Evolutionary conservation across 1,140 invertebrate genomes (phyloP).

Genomic region (Doryteuthis pealeii): DNA sequence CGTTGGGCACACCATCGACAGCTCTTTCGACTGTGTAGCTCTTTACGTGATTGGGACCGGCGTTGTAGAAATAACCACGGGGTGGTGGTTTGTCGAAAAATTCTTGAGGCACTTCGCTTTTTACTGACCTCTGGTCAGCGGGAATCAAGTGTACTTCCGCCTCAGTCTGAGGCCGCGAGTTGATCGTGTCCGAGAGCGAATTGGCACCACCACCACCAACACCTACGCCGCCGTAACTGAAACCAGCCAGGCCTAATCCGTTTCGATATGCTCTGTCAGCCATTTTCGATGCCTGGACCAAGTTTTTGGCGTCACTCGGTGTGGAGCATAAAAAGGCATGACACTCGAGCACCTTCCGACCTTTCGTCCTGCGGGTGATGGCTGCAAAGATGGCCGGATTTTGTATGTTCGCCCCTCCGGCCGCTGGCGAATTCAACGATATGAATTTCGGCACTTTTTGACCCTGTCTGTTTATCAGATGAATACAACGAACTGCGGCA

Average conservation of each 20-base stretch:
- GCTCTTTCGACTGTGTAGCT: constrained; percentile 41
- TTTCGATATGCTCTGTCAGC: constrained; percentile 33
- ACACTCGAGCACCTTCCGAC: constrained; percentile 97
- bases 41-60: constrained; percentile 36
- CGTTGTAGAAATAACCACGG: constrained; percentile 52
- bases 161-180: background rate
- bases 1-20: too few relatives aligned
- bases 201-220: background rate
- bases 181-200: background rate
- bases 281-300: constrained; percentile 50
- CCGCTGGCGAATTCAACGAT: constrained; percentile 84
- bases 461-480: constrained; percentile 35
- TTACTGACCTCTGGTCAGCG: background rate
- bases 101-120: constrained; percentile 36
- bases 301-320: constrained; percentile 48
- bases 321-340: constrained; percentile 96
- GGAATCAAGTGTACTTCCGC: constrained; percentile 2
- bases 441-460: constrained; percentile 74
- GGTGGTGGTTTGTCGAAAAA: constrained; percentile 44
- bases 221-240: background rate
- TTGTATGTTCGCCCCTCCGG: constrained; percentile 61
- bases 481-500: constrained; percentile 76
- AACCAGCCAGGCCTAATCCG: background rate
- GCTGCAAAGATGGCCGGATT: constrained; percentile 97
- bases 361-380: constrained; percentile 85